These are phyloP conservation scores for Toxotes lorentzi DNA, from an alignment of 2,797 vertebrate genomes.

Conservation along the genomic window DNA sequence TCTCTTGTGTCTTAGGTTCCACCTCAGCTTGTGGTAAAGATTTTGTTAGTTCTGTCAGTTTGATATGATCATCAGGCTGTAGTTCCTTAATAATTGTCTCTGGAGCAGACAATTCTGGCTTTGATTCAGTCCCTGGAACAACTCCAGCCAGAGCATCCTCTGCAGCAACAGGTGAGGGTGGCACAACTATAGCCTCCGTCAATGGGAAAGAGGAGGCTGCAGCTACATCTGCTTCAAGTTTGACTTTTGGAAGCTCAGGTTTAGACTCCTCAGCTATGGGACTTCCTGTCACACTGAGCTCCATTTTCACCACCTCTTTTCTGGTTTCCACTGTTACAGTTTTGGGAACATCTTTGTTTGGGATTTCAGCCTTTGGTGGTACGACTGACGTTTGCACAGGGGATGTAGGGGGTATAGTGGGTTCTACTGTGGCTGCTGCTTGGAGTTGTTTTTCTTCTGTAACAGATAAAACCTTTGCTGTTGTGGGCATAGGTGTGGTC, in stretches of 20 bases:
- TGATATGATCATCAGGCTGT: conserved; percentile 35
- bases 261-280: conserved; percentile 38
- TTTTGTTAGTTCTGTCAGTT: conserved; percentile 45
- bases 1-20: conserved; percentile 46
- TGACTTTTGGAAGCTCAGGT: conserved; percentile 36
- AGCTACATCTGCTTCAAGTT: conserved; percentile 20
- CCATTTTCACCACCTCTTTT: conserved; percentile 37
- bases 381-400: conserved; percentile 35
- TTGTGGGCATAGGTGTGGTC: conserved; percentile 5
- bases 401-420: neutral
- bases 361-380: conserved; percentile 31
- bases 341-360: conserved; percentile 34
- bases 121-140: conserved; percentile 43
- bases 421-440: conserved; percentile 29
- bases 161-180: conserved; percentile 26
- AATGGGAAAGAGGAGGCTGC: conserved; percentile 14
- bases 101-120: conserved; percentile 36
- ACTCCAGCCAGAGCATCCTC: conserved; percentile 30
- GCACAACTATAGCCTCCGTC: conserved; percentile 26
- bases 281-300: conserved; percentile 14
- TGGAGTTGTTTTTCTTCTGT: conserved; percentile 37
- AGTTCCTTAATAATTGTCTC: conserved; percentile 41
- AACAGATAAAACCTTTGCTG: conserved; percentile 35
- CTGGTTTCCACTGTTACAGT: conserved; percentile 22
- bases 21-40: conserved; percentile 46